Conservation (phyloP, 2,797 vertebrate genomes). For the Allobates femoralis region DNA sequence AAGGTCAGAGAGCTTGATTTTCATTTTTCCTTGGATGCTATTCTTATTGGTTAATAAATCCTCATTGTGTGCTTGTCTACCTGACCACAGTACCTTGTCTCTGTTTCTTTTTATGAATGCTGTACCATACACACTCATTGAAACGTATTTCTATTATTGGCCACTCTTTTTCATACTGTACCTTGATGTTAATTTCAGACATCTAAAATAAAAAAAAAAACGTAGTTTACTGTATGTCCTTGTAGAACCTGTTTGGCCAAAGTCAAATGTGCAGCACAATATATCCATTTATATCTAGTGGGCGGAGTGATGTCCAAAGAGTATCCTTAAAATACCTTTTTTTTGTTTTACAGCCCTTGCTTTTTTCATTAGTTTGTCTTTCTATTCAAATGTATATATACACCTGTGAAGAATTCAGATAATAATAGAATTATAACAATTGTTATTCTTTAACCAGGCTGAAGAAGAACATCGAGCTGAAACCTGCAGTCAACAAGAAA, state of each 20-base stretch:
- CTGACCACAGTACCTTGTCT: background rate
- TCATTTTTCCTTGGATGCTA: no score
- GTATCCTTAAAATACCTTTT: background rate
- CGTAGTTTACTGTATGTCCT: background rate
- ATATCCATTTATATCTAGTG: no score
- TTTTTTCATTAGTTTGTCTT: background rate
- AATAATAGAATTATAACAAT: background rate
- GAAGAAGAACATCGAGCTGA: slow-evolving; percentile 12
- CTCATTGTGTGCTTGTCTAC: background rate
- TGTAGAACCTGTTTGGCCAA: background rate
- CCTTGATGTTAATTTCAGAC: background rate
- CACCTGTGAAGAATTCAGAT: background rate
- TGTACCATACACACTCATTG: background rate
- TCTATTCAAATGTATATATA: background rate
- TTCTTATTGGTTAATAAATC: background rate
- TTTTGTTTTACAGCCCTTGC: background rate
- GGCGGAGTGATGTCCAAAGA: background rate
- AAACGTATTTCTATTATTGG: no score
- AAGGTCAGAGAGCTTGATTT: no score
- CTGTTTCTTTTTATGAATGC: background rate
- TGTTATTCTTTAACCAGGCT: slow-evolving; percentile 4
- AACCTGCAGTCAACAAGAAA: slow-evolving; percentile 25
- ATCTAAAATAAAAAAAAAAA: background rate
- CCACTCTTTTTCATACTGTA: background rate
- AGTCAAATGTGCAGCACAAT: background rate